These are phyloP conservation scores for Schizothorax lantsangensis DNA, from an alignment of 2,797 vertebrate species.

Conservation along the genomic window DNA sequence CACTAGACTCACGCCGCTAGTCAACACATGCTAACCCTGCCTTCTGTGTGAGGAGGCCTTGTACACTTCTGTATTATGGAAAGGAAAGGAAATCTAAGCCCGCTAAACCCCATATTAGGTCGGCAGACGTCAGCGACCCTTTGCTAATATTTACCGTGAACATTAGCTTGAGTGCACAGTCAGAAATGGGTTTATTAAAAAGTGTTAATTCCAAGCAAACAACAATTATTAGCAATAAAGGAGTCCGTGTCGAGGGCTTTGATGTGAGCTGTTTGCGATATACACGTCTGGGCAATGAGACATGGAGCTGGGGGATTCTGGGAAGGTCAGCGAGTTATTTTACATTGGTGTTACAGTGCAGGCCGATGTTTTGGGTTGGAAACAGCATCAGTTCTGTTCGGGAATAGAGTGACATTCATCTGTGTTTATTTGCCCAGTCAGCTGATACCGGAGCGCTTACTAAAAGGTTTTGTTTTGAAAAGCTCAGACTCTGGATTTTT, in stretches of 20 bases:
- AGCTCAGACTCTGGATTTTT: slow-evolving; percentile 66
- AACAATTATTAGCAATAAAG: slow-evolving; percentile 67
- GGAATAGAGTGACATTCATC: slow-evolving; percentile 65
- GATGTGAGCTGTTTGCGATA: slow-evolving; percentile 72
- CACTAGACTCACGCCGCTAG: slow-evolving; percentile 59
- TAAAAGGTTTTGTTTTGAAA: slow-evolving; percentile 66
- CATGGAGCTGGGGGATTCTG: background rate
- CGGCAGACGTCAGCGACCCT: slow-evolving; percentile 72
- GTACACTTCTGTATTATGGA: slow-evolving; percentile 69
- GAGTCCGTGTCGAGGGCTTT: slow-evolving; percentile 62
- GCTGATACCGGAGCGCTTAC: slow-evolving; percentile 62
- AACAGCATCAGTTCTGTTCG: slow-evolving; percentile 56
- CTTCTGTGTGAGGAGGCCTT: slow-evolving; percentile 62
- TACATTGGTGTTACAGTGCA: slow-evolving; percentile 42
- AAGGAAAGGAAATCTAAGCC: slow-evolving; percentile 73
- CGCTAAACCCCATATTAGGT: slow-evolving; percentile 69
- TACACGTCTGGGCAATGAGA: slow-evolving; percentile 55
- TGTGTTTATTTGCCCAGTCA: slow-evolving; percentile 61
- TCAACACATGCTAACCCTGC: slow-evolving; percentile 4
- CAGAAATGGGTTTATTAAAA: slow-evolving; percentile 75
- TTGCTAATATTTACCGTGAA: slow-evolving; percentile 67
- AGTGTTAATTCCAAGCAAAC: slow-evolving; percentile 71
- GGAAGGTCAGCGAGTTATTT: slow-evolving; percentile 37
- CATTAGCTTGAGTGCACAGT: slow-evolving; percentile 70
- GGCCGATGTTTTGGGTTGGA: slow-evolving; percentile 48